These are phyloP conservation scores for Panulirus ornatus DNA, from an alignment of 1,140 invertebrate species.

Conservation along the genomic window DNA sequence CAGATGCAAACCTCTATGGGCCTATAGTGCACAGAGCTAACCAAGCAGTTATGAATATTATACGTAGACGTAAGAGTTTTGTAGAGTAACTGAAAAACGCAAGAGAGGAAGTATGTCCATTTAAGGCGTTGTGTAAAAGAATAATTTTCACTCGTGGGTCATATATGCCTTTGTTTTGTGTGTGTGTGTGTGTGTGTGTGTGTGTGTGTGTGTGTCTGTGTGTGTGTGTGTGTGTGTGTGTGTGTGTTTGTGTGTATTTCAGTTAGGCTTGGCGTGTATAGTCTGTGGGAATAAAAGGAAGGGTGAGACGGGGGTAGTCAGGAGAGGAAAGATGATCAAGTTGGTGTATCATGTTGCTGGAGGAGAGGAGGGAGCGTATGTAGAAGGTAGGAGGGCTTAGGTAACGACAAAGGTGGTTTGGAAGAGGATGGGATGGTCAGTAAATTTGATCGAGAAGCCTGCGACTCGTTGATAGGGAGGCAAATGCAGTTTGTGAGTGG, in stretches of 20 bases:
- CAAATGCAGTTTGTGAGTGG: not conserved
- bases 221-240: slow-evolving; percentile 11
- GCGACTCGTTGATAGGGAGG: not conserved
- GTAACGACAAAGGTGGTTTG: not conserved
- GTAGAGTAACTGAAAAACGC: too few relatives aligned
- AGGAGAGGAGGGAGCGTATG: not conserved
- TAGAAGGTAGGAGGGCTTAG: not conserved
- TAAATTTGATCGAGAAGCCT: too few relatives aligned
- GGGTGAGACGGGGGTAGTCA: not conserved
- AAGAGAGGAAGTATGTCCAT: too few relatives aligned
- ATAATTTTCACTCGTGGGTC: too few relatives aligned
- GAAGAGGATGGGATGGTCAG: not conserved
- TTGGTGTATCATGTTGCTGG: not conserved
- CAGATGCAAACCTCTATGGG: too few relatives aligned
- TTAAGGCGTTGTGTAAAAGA: too few relatives aligned
- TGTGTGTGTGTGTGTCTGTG: slow-evolving; percentile 38
- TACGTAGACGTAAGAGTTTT: too few relatives aligned
- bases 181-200: slow-evolving; percentile 3
- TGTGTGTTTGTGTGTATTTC: slow-evolving; percentile 18
- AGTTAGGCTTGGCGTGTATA: not conserved
- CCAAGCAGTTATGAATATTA: too few relatives aligned
- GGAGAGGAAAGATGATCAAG: not conserved
- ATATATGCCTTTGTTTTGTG: too few relatives aligned
- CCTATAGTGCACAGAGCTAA: too few relatives aligned
- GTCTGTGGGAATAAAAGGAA: not conserved